Evolutionary conservation across 2,888 invertebrate species (phyloP), one percentile per base, ranked within the genome.

Genomic region (Cryptus armator): DNA sequence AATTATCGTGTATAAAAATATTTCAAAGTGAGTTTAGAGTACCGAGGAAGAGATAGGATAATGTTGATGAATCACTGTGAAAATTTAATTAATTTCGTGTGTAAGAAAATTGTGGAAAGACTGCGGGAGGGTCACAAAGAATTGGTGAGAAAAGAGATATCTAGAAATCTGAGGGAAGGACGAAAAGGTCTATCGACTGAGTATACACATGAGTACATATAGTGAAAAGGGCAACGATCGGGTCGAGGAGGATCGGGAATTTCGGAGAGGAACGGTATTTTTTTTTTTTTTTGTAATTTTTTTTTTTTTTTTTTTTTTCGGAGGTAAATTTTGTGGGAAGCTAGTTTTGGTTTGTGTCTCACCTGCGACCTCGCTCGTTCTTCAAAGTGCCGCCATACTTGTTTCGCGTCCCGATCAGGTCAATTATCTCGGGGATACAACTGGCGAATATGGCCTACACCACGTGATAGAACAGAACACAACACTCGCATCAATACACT

Each of bases 351-450:
- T 88, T 95, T 95, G 95, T 95, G 95, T 96, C 97, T 97, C 97
- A 99, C 99, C 99, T 99, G 98, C 99, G 98, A 96, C 99, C 99
- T 96, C 98, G 98, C 97, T 99, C 99, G 96, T 99, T 99, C 97
- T 99, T 99, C 97, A 99, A 98, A 95, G 99, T 98, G 95, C 99
- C 99, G 96, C 99, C 99, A 96, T 99, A 99, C 97, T 99, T 99
- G 96, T 99, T 99, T 96, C 99, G 98, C 96, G 98, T 98, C 96
- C 99, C 99, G 96, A 99, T 98, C 97, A 99, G 98, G 97, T 99
- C 99, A 96, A 99, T 99, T 96, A 99, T 99, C 97, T 99, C 99
- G 95, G 99, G 99, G 96, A 99, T 99, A 97, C 99, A 99, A 97
- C 99, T 99, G 96, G 99, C 99, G 98, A 99, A 99, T 97, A 99